Percentiles rank a stretch among this genome's conserved stretches.
These are phyloP conservation scores for Neotoxoptera formosana DNA, from an alignment of 1,140 invertebrate genomes.

Conservation along the genomic window DNA sequence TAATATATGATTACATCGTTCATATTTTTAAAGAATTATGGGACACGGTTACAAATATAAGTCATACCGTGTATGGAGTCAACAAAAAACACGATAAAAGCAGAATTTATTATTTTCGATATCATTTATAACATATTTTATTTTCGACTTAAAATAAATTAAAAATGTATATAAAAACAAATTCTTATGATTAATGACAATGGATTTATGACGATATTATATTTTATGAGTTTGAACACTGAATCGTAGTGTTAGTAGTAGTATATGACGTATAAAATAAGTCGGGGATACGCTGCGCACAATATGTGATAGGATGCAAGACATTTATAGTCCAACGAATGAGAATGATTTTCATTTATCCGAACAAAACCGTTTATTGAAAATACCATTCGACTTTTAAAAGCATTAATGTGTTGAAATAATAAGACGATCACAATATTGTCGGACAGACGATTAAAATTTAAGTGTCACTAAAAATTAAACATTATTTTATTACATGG, in stretches of 20 bases:
- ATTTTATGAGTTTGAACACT: not conserved
- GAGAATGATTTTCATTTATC: conserved; percentile 21
- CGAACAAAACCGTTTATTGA: not conserved
- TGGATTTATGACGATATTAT: not conserved
- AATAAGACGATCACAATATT: not conserved
- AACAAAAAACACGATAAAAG: not conserved
- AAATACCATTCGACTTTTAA: not conserved
- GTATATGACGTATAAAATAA: too few species aligned
- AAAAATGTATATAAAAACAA: not conserved
- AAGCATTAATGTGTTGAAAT: not conserved
- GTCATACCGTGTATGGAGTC: not conserved
- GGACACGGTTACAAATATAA: not conserved
- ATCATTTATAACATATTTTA: not conserved
- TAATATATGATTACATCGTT: too few species aligned
- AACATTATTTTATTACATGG: not conserved
- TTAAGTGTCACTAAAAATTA: not conserved
- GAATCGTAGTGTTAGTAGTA: too few species aligned
- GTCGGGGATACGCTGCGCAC: not conserved
- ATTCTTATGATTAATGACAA: not conserved
- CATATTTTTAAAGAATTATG: not conserved
- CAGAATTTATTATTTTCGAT: not conserved
- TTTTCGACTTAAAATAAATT: not conserved
- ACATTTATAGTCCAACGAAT: not conserved
- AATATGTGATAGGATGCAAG: not conserved
- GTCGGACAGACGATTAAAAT: not conserved